These are phyloP conservation scores for Eriosoma lanigerum DNA, from an alignment of 1,140 invertebrate species.

Conservation along the genomic window DNA sequence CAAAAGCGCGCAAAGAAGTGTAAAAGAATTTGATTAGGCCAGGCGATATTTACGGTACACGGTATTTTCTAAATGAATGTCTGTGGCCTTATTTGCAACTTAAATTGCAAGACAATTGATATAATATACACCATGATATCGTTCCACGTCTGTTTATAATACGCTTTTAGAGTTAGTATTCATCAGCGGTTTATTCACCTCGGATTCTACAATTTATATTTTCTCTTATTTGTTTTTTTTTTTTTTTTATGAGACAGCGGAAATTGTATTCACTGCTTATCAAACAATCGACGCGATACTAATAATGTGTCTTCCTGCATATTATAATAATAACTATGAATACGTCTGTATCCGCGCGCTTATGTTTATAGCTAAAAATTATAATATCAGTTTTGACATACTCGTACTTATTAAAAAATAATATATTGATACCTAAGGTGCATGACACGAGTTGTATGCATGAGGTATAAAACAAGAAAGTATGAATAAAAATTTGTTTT, in stretches of 20 bases:
- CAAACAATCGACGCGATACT: neutral
- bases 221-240: neutral
- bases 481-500: too few species aligned
- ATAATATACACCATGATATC: neutral
- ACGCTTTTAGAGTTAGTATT: neutral
- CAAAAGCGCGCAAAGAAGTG: neutral
- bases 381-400: too few species aligned
- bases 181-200: neutral
- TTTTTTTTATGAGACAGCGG: neutral
- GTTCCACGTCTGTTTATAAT: neutral
- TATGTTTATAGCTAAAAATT: too few species aligned
- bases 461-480: too few species aligned
- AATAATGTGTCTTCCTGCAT: neutral
- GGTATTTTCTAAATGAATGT: conserved; percentile 31
- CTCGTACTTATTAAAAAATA: too few species aligned
- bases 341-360: too few species aligned
- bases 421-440: too few species aligned
- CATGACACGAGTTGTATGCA: too few species aligned
- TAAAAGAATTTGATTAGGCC: conserved; percentile 31
- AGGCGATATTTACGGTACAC: neutral
- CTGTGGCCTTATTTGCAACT: conserved; percentile 49
- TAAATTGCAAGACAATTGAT: conserved; percentile 37
- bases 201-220: neutral
- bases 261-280: neutral
- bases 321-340: too few species aligned